Base-by-base conservation (phyloP, 2,113 vertebrate genomes). In the Periophthalmodon schlosseri region DNA sequence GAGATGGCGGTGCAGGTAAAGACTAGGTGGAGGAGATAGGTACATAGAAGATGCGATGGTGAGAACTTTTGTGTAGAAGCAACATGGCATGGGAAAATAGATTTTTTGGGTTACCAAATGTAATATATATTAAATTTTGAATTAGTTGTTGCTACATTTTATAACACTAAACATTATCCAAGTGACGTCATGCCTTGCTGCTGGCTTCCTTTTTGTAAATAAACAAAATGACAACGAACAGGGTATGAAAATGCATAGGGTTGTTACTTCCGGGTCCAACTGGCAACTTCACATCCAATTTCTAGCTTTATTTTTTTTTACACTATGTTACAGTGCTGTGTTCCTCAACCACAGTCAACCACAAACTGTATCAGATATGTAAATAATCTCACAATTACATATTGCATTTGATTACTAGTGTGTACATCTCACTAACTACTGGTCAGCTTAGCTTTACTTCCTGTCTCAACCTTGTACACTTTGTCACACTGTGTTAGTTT, bases 181-280 rank as follows among this genome's bases (percentile, higher is more conserved):
- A 64, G 69, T 76, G 16, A 60, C 15, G 34, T 11, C 21, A 24
- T 68, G 69, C 46, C 16, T 69, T 74, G 75, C 77, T 85, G 75
- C 49, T 4, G 76, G 1, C 1, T 58, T 58, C 61, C 12, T 49
- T 63, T 54, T 12, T 61, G 14, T 68, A 24, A 75, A 21, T 57
- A 54, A 74, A 84, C 68, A 68, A 23, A 82, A 69, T 66, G 21
- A 72, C 69, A 73, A 70, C 72, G 16, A 82, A 84, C 68, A 79
- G 63, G 69, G 21, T 33, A 80, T 68, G 78, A 64, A 85, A 85
- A 78, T 68, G 65, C 76, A 54, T n/a, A 44, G 39, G 39, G 39
- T 10, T 44, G 39, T 44, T 10, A 44, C 39, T 44, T 39, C 5
- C 5, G 5, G 36, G 36, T 39, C 36, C 36, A 39, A 39, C 2